A percentile compares a stretch with the other conserved stretches of the same genome.
Conservation (phyloP, 1,140 invertebrate genomes). For the Bathynomus jamesi region DNA sequence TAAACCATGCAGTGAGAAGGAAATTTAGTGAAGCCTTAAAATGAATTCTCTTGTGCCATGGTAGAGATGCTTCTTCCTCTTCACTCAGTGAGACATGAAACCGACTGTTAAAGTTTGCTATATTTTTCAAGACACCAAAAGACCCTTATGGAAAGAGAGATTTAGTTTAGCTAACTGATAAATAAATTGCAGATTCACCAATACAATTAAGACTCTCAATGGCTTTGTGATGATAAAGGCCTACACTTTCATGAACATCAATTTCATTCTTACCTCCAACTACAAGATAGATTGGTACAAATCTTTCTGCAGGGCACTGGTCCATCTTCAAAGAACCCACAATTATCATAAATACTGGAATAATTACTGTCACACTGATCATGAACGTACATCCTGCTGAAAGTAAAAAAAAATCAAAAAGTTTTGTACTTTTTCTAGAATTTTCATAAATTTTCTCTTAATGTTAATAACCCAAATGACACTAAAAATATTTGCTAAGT, state of each 20-base stretch:
- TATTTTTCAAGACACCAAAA: constrained; percentile 56
- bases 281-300: constrained; percentile 61
- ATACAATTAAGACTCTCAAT: too few relatives aligned
- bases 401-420: constrained; percentile 42
- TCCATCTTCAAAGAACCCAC: constrained; percentile 57
- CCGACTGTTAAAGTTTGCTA: constrained; percentile 51
- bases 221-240: too few relatives aligned
- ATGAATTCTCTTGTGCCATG: constrained; percentile 52
- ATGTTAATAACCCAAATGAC: too few relatives aligned
- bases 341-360: constrained; percentile 58
- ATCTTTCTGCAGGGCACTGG: constrained; percentile 57
- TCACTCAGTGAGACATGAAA: constrained; percentile 49
- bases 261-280: constrained; percentile 54
- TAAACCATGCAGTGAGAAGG: constrained; percentile 60
- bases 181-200: too few relatives aligned
- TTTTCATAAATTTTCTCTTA: too few relatives aligned
- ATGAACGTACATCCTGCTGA: constrained; percentile 58
- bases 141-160: too few relatives aligned
- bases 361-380: constrained; percentile 53
- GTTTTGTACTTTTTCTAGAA: too few relatives aligned
- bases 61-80: constrained; percentile 50
- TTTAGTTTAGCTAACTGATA: background rate
- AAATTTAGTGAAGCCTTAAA: constrained; percentile 48
- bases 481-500: too few relatives aligned
- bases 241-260: too few relatives aligned